Evolutionary conservation across 35 echinoderm and acorn worm genomes (phyloP), one percentile per base, ranked within the genome.

Genomic region (Acanthaster planci): DNA sequence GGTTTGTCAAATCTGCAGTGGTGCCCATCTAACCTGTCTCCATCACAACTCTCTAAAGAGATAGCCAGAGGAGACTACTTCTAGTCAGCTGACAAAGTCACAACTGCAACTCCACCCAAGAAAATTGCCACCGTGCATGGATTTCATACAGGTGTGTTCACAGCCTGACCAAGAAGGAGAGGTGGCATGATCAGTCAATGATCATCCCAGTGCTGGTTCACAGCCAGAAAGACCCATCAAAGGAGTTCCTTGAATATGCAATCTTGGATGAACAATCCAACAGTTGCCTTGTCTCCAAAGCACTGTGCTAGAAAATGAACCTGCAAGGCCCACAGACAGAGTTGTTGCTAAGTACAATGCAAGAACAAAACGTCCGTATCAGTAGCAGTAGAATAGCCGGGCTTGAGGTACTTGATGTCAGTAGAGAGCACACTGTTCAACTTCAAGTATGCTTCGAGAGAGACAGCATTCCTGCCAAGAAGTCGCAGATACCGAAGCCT

Each of bases 131-230:
- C 35, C 80, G 22, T 53, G 47, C 5, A 18, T n/a, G n/a, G n/a
- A 83, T 54, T 83, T 44, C 80, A 83, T 52, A 53, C 26, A 2
- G 36, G 52, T 83, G 32, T 83, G 50, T 54, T 19, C 50, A 6
- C 51, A 0, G 23, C 80, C 50, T 58, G 9, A 83, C 26, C 47
- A 83, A n/a, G n/a, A n/a, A 52, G 47, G 55, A 35, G 80, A 52
- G 57, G 29, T n/a, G n/a, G n/a, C n/a, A 21, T 54, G 87, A 89
- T n/a, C 23, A 89, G 40, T 89, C 29, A 5, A 89, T 89, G 87
- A 83, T 89, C 7, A 60, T 82, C 27, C 87, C 87, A 0, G 87
- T 89, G 47, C 68, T 77, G 55, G 54, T 89, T 26, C 30, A 58
- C 6, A 27, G 19, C 7, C 55, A 57, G 78, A 37, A 40, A 4